A percentile compares a stretch with the other conserved stretches of the same genome.
These are phyloP conservation scores for Tenthredo scrophulariae DNA, from an alignment of 2,888 invertebrate genomes.

Conservation along the genomic window DNA sequence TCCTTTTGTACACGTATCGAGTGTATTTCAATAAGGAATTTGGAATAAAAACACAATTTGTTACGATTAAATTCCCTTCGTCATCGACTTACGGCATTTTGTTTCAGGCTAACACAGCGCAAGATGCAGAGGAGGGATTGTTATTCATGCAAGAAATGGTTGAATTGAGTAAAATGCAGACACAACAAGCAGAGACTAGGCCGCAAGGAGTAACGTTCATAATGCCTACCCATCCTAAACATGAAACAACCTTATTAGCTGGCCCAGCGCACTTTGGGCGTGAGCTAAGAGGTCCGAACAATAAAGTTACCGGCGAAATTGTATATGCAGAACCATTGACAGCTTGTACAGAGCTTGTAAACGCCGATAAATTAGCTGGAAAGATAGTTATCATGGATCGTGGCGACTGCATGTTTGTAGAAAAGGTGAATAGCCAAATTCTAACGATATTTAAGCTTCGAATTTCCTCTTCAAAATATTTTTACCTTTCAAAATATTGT, in stretches of 20 bases:
- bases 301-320: slow-evolving; percentile 83
- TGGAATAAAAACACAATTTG: no score
- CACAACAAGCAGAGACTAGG: slow-evolving; percentile 80
- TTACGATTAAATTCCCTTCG: no score
- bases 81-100: slow-evolving; percentile 40
- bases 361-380: slow-evolving; percentile 82
- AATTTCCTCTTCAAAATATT: background rate
- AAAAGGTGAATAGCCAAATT: slow-evolving; percentile 82
- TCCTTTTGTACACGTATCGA: no score
- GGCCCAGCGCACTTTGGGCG: slow-evolving; percentile 96
- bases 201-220: slow-evolving; percentile 81
- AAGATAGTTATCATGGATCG: slow-evolving; percentile 93
- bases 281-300: slow-evolving; percentile 83
- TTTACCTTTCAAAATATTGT: background rate
- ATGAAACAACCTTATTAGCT: slow-evolving; percentile 82
- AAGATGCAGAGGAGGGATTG: slow-evolving; percentile 95
- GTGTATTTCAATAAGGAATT: no score
- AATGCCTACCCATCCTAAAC: slow-evolving; percentile 75
- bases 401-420: slow-evolving; percentile 97
- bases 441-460: background rate
- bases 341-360: slow-evolving; percentile 83
- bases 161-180: slow-evolving; percentile 89
- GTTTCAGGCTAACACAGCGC: slow-evolving; percentile 89
- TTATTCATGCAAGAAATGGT: slow-evolving; percentile 99
- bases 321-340: slow-evolving; percentile 86